Evolutionary conservation across 1,140 invertebrate genomes (phyloP).

Genomic region (Caenorhabditis latens): DNA sequence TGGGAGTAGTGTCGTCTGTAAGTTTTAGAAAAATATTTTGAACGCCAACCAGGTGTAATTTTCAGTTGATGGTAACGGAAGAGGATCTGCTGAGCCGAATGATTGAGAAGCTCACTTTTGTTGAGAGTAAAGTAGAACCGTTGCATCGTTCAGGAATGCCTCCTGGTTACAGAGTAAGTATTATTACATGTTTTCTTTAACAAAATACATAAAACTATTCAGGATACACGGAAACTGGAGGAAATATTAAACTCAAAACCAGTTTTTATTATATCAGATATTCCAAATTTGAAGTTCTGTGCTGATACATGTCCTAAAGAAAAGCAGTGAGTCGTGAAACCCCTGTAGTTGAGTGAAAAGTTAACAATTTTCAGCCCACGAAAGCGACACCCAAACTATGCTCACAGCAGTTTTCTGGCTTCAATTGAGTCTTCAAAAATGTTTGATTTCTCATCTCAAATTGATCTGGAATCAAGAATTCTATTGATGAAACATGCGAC

Average conservation of each 20-base stretch:
- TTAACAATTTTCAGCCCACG: background rate
- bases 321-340: background rate
- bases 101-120: slow-evolving; percentile 28
- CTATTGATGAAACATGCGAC: slow-evolving; percentile 37
- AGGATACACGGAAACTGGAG: slow-evolving; percentile 22
- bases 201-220: background rate
- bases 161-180: slow-evolving; percentile 7
- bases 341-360: background rate
- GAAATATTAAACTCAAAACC: slow-evolving; percentile 35
- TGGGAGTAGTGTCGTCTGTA: slow-evolving; percentile 41
- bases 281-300: slow-evolving; percentile 31
- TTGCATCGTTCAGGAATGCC: slow-evolving; percentile 29
- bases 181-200: too few relatives aligned
- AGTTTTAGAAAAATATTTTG: background rate
- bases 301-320: background rate
- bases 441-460: slow-evolving; percentile 32
- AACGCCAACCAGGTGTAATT: background rate
- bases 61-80: slow-evolving; percentile 23
- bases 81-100: slow-evolving; percentile 22
- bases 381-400: background rate
- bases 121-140: slow-evolving; percentile 35
- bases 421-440: slow-evolving; percentile 40
- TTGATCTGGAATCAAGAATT: slow-evolving; percentile 39
- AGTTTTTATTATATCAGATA: slow-evolving; percentile 14
- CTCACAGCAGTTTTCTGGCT: slow-evolving; percentile 27